Base-by-base conservation (phyloP, 2,113 vertebrate species). In the Chinchilla lanigera region DNA sequence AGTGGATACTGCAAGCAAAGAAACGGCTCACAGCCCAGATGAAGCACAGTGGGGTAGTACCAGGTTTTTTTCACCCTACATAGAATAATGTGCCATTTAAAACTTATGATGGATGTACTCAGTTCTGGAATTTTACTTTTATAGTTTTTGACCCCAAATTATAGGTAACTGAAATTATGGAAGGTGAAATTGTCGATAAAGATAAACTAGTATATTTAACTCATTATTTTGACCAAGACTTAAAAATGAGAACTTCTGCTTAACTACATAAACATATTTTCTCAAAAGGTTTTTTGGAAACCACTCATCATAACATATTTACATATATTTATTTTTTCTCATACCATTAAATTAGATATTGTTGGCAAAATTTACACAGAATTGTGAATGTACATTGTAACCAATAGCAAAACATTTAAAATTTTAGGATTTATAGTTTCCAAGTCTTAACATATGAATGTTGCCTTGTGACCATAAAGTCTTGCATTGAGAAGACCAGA, bases 1-100 rank as follows among this genome's bases (percentile, higher is more conserved):
- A 58, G 12, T 77, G 30, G 16, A 56, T 35, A 3, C 24, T 19
- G 20, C 30, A 30, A 4, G 41, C 13, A 83, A 30, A 63, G 10
- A 5, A 20, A 4, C 6, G 56, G 24, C 24, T 41, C 3, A 17
- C 0, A n/a, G n/a, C 7, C 4, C 47, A 11, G 1, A 2, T 38
- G 54, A 33, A 9, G 22, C 47, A 78, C 2, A 58, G 3, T 54
- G 24, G 5, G 3, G 28, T 11, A 12, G 14, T 30, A 24, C 5
- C 17, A 2, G 47, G 9, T 24, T 11, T 58, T 82, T 12, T 38
- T 22, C 6, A 71, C 3, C 16, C 3, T 61, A 20, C 28, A 71
- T 44, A 82, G 35, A 13, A 22, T 52, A 1, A 3, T 22, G 3
- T 38, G 2, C 11, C 50, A 71, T 33, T 20, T 60, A 81, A 20